Conservation (phyloP, 37 sponge, comb jelly and placozoan species). For the Theonella swinhoei region DNA sequence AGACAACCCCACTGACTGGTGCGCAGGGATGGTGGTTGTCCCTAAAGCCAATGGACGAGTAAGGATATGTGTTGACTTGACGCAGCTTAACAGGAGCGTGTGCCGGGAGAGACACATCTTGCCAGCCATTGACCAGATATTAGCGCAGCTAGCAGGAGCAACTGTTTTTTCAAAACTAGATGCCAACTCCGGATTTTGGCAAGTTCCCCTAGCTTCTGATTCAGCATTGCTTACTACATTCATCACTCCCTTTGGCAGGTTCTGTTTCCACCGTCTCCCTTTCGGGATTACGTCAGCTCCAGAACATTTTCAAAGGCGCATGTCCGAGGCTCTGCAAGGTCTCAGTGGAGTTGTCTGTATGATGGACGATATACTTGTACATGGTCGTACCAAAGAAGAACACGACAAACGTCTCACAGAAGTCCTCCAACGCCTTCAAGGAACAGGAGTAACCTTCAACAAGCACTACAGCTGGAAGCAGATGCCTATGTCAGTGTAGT, state of each 20-base stretch:
- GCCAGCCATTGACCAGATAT: constrained; percentile 51
- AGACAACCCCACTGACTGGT: constrained; percentile 38
- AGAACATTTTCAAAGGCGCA: too few relatives aligned
- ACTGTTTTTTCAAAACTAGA: constrained; percentile 60
- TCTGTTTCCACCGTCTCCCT: constrained; percentile 40
- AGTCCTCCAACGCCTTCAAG: too few relatives aligned
- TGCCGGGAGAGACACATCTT: constrained; percentile 41
- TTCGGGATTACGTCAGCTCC: too few relatives aligned
- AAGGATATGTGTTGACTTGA: too few relatives aligned
- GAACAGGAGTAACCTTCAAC: too few relatives aligned
- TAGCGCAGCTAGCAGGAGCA: constrained; percentile 29
- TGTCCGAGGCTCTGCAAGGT: too few relatives aligned
- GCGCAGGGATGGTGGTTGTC: constrained; percentile 47
- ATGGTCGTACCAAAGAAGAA: too few relatives aligned
- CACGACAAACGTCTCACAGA: too few relatives aligned
- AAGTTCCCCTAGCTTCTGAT: constrained; percentile 35
- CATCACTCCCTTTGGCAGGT: constrained; percentile 63
- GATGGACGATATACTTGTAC: too few relatives aligned
- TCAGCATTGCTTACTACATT: constrained; percentile 56
- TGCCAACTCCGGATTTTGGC: constrained; percentile 67
- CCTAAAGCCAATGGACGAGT: constrained; percentile 35
- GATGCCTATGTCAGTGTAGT: too few relatives aligned
- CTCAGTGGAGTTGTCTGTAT: too few relatives aligned
- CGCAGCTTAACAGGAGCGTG: constrained; percentile 50
- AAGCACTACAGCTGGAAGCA: too few relatives aligned